Evolutionary conservation across 2,888 invertebrate genomes (phyloP).

Genomic region (Maniola hyperantus): DNA sequence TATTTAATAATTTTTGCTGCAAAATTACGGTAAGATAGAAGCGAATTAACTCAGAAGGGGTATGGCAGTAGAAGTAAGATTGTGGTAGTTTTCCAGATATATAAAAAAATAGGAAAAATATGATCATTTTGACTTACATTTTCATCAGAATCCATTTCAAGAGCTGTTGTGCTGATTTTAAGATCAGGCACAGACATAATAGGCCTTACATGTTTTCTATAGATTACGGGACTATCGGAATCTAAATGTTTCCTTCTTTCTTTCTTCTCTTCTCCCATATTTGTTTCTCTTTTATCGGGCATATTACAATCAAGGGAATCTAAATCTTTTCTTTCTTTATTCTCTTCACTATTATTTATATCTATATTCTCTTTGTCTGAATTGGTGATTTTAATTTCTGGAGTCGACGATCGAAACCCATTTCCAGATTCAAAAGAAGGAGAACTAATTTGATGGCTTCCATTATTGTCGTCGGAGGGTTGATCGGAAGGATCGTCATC

Average conservation of each 20-base stretch:
- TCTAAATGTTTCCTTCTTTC: neutral
- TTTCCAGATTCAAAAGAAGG: slow-evolving; percentile 26
- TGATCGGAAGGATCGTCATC: slow-evolving; percentile 47
- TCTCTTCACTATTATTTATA: slow-evolving; percentile 15
- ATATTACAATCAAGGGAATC: slow-evolving; percentile 38
- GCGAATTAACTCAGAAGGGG: too few relatives aligned
- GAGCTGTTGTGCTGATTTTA: neutral
- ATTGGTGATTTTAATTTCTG: slow-evolving; percentile 60
- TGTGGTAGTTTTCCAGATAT: too few relatives aligned
- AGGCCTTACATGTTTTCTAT: slow-evolving; percentile 70
- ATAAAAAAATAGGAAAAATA: neutral
- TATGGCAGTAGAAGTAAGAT: too few relatives aligned
- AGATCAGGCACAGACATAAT: slow-evolving; percentile 84
- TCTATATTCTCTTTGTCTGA: slow-evolving; percentile 42
- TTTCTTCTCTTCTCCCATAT: neutral
- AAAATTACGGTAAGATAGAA: too few relatives aligned
- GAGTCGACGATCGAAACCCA: slow-evolving; percentile 55
- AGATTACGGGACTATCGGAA: slow-evolving; percentile 48
- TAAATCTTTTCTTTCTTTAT: slow-evolving; percentile 21
- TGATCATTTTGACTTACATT: slow-evolving; percentile 20
- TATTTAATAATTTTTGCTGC: too few relatives aligned
- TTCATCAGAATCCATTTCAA: neutral
- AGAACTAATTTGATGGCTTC: slow-evolving; percentile 40
- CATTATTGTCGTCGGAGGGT: slow-evolving; percentile 8
- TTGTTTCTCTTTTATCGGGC: slow-evolving; percentile 33